These are phyloP conservation scores for Lasius platythorax DNA, from an alignment of 2,888 invertebrate genomes.

Conservation along the genomic window DNA sequence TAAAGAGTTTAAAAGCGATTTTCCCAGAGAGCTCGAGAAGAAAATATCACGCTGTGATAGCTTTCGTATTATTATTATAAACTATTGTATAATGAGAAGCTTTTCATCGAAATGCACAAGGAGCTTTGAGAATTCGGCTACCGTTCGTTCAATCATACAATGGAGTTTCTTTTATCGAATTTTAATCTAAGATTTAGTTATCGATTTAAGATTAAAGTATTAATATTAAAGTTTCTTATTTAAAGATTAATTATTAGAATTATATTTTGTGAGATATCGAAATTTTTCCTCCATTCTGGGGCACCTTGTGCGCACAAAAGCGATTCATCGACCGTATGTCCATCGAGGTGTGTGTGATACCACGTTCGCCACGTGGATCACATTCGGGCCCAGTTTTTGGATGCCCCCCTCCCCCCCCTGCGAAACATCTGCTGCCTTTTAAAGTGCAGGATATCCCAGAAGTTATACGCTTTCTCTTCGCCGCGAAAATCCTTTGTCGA, in stretches of 20 bases:
- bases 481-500: conserved; percentile 11
- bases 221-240: not conserved
- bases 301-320: conserved; percentile 16
- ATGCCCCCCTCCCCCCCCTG: not conserved
- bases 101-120: not conserved
- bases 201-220: too few relatives aligned
- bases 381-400: conserved; percentile 22
- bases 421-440: conserved; percentile 48
- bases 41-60: not conserved
- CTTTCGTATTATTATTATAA: not conserved
- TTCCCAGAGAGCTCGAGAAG: too few relatives aligned
- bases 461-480: conserved; percentile 37
- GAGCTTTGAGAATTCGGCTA: not conserved
- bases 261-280: not conserved
- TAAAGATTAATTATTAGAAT: not conserved
- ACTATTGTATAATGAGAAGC: not conserved
- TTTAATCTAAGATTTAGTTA: not conserved
- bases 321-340: conserved; percentile 18
- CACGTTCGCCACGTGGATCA: conserved; percentile 29
- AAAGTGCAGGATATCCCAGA: conserved; percentile 33
- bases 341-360: conserved; percentile 11
- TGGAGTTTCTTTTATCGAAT: not conserved
- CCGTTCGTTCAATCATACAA: not conserved
- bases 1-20: not conserved
- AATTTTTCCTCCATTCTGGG: not conserved